Evolutionary conservation across 2,797 vertebrate genomes (phyloP).

Genomic region (Setipinna tenuifilis): DNA sequence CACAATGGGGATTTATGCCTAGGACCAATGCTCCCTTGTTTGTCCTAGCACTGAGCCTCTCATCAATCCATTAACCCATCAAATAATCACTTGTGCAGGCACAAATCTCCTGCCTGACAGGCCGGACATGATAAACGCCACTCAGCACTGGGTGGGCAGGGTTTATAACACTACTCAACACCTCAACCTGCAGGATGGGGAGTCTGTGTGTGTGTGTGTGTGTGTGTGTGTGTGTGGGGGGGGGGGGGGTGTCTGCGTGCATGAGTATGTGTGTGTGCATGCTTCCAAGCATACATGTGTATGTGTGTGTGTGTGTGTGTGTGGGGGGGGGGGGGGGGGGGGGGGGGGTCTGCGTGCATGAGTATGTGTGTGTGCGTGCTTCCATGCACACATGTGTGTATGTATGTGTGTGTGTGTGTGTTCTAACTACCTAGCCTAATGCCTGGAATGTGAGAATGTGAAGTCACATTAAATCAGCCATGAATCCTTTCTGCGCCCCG

Average conservation of each 20-base stretch:
- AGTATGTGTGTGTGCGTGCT: too few relatives aligned
- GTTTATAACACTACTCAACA: background rate
- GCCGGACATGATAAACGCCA: background rate
- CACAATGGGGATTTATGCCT: background rate
- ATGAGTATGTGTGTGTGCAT: background rate
- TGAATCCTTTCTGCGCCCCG: too few relatives aligned
- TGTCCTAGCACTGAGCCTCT: constrained; percentile 63
- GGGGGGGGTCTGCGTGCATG: too few relatives aligned
- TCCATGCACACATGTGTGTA: too few relatives aligned
- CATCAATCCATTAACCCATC: background rate
- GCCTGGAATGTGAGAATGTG: too few relatives aligned
- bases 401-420: too few relatives aligned
- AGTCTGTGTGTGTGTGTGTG: background rate
- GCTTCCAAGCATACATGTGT: background rate
- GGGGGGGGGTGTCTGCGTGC: background rate
- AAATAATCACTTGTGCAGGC: background rate
- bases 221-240: background rate
- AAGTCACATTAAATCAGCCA: too few relatives aligned
- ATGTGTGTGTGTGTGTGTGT: background rate
- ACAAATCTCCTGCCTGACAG: background rate
- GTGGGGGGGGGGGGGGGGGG: too few relatives aligned
- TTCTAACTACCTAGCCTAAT: too few relatives aligned
- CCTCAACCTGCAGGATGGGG: too few relatives aligned
- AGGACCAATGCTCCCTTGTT: constrained; percentile 36
- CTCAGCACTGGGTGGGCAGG: background rate